Evolutionary conservation across 2,113 vertebrate genomes (phyloP), one percentile per base, ranked within the genome.

Genomic region (Monopterus albus): DNA sequence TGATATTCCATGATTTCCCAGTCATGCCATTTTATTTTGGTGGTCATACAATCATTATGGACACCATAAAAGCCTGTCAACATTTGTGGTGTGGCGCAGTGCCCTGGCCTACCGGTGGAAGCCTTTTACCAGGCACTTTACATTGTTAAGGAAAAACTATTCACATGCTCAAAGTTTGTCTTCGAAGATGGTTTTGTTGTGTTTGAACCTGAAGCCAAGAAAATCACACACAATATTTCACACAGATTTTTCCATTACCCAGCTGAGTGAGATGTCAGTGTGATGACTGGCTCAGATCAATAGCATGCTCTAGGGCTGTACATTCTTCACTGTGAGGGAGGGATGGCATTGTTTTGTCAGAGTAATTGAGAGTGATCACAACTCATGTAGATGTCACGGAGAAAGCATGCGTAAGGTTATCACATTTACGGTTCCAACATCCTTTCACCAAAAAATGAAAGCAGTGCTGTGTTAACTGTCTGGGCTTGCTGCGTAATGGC

Each of bases 221-320:
- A 38, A 68, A 63, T 79, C 46, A 6, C 60, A 60, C 61, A 64
- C 51, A 28, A 60, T 78, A 58, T 65, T 67, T 78, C 74, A 72
- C 65, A 69, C 62, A 35, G 74, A 68, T 64, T 76, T 77, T 64
- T 56, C 67, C 69, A 86, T 87, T 71, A 84, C 59, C 81, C 81
- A 68, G 60, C 64, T 66, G 85, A 78, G 79, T 75, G 81, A 72
- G 29, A 77, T 67, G 78, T 84, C 78, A 12, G 69, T 58, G 23
- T 64, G 72, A 68, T 59, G 81, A 78, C 81, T 36, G 65, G 45
- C 75, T 82, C 72, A 25, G 70, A 88, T 84, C 85, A 75, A 87
- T 86, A 83, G 58, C 38, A 35, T 73, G 68, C 74, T 66, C 20
- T 17, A 3, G 25, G 43, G 53, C 61, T 59, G 51, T 50, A 7